Base-by-base conservation (phyloP, 2,113 vertebrate species). In the Ptychochromis oligacanthus region DNA sequence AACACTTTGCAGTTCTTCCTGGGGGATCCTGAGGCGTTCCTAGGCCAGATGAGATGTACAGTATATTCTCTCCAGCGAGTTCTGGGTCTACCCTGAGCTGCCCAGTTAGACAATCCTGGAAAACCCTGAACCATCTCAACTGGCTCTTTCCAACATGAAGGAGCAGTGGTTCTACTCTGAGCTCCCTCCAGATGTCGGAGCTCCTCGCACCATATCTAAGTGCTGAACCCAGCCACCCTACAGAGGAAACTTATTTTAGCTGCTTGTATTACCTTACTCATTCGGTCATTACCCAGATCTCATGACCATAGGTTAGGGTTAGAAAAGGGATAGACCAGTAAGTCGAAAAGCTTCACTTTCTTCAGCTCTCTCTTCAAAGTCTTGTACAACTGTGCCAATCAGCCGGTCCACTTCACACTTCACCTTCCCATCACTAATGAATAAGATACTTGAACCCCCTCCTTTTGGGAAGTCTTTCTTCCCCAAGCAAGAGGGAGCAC, bases 51-150 rank as follows among this genome's bases (percentile, higher is more conserved):
- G 11, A 0, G 18, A 38, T 62, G 4, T 62, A 38, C 13, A 62
- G 38, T 0, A n/a, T n/a, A n/a, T n/a, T n/a, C 7, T 62, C 60
- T 20, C 59, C 0, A 11, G 6, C 20, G 31, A 17, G 58, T 20
- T 34, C 5, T 2, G 11, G 31, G 5, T 61, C 10, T 31, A 38
- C 36, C 18, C 11, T 18, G 13, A 18, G 0, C 2, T 38, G 31
- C 40, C 4, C 62, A 28, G 18, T 7, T 14, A 20, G 65, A 15
- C 65, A 70, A 18, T 11, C 24, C 43, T 49, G 15, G 40, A 28
- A 49, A 70, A 20, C 64, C 11, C 2, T 20, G 14, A 20, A 49
- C 40, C 9, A 49, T 13, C 3, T 46, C 13, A 46, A 14, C 43
- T 5, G 46, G 6, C 46, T 17, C 15, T 7, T 49, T 15, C 17